Evolutionary conservation across 2,797 vertebrate species (phyloP).

Genomic region (Thunnus albacares): DNA sequence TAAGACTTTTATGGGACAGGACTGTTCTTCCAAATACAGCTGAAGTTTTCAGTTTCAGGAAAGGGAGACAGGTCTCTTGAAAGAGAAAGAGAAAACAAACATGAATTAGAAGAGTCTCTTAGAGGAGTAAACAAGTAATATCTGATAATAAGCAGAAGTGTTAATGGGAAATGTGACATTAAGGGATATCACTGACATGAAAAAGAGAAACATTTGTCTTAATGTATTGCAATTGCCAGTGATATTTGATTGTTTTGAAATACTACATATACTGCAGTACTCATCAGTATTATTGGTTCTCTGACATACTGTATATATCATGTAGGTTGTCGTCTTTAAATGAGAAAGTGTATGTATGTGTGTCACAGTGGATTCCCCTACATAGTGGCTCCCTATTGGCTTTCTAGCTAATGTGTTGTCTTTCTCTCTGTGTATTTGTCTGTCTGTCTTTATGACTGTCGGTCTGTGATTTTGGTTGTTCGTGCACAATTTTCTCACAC

Average conservation of each 20-base stretch:
- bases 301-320: constrained; percentile 11
- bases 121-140: background rate
- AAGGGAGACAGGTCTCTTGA: background rate
- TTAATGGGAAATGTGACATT: background rate
- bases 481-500: constrained; percentile 11
- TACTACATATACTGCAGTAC: constrained; percentile 10
- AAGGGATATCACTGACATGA: background rate
- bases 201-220: background rate
- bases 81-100: background rate
- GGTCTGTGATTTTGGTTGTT: constrained; percentile 58
- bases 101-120: too few relatives aligned
- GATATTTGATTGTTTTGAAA: background rate
- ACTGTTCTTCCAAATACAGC: background rate
- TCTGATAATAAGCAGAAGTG: background rate
- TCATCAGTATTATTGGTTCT: constrained; percentile 32
- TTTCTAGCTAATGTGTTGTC: constrained; percentile 86
- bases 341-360: constrained; percentile 55
- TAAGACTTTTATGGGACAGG: background rate
- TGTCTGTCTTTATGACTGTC: constrained; percentile 79
- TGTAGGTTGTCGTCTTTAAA: constrained; percentile 45
- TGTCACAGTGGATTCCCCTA: constrained; percentile 79
- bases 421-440: constrained; percentile 83
- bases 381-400: constrained; percentile 78
- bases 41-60: background rate
- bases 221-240: background rate